Evolutionary conservation across 2,113 vertebrate species (phyloP), one percentile per base, ranked within the genome.

Genomic region (Pantherophis guttatus): DNA sequence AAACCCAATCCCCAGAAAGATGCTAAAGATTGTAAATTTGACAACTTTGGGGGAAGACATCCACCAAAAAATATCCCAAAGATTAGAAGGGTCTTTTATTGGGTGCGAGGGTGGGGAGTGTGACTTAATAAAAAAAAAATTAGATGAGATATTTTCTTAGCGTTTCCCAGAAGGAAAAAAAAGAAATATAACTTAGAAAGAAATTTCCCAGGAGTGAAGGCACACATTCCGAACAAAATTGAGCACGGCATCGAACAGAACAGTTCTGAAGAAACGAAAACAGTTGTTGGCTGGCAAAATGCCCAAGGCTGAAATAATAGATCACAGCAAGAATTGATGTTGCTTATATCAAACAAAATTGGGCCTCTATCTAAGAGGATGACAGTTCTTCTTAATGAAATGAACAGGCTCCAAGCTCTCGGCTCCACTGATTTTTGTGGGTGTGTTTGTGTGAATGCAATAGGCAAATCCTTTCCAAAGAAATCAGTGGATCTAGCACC

Each of bases 121-220:
- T 88, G 52, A n/a, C n/a, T 44, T 88, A 13, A 75, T 90, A 9
- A 17, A 65, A 65, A n/a, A 65, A 92, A 94, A 94, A 39, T 0
- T 44, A 75, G 39, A 90, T 86, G 1, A 94, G 75, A 90, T 93
- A 21, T 95, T 93, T 91, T 93, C 11, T 26, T 33, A 87, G 5
- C 12, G 39, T 15, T 26, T 91, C 29, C 55, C 65, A 52, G 29
- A 59, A 81, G 54, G 91, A 7, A 8, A 70, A 11, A 62, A 39
- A 50, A 8, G 24, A 11, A 94, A 57, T 33, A 89, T 53, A 53
- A 86, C 52, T 54, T n/a, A 65, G 21, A 4, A 90, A 85, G 53
- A 93, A 75, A 89, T 91, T 91, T 94, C 87, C 88, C 21, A 11
- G 52, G 1, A 9, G 91, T 59, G 81, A 58, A 81, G 44, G 23